Base-by-base conservation (phyloP, 2,888 invertebrate species). In the Mantis religiosa region DNA sequence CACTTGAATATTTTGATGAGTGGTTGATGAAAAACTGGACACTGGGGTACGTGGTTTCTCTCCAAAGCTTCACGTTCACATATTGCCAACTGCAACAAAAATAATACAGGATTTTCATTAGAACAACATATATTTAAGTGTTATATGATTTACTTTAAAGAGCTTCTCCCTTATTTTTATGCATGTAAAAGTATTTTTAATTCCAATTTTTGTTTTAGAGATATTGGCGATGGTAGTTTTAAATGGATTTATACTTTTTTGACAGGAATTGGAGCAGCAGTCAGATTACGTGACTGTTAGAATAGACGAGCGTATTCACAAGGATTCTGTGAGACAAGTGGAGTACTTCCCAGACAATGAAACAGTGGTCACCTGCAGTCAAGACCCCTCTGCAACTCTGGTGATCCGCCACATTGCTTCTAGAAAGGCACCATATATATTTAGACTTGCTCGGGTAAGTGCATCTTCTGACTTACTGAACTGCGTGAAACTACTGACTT, bases 301-400 rank as follows among this genome's bases (percentile, higher is more conserved):
- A 27, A 92, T 92, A 1, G 93, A 93, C 91, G 93, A 94, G 6
- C 93, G 93, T 15, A 92, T 94, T 0, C 95, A 95, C 91, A 91
- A 93, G 0, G 94, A 94, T n/a, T 91, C 93, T 0, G 93, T 95
- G 0, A 93, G 93, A 6, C 93, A 94, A 41, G 92, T 95, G 28
- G 91, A 93, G 82, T 94, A 94, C 92, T 93, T 93, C 82, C 91
- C 93, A 0, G 93, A 93, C 28, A 94, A 94, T 14, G 92, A 94
- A 87, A 92, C 94, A 12, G 91, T 95, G 84, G 91, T 95, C 88
- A 94, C 95, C 89, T 95, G 95, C 92, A 95, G 95, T 82, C 94
- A 94, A 91, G 95, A 95, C 91, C 92, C 93, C 0, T 92, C 92
- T n/a, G 93, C 93, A 88, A 94, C 95, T 25, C 92, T 95, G 25